Evolutionary conservation across 2,888 invertebrate genomes (phyloP), one percentile per base, ranked within the genome.

Genomic region (Melolontha melolontha): DNA sequence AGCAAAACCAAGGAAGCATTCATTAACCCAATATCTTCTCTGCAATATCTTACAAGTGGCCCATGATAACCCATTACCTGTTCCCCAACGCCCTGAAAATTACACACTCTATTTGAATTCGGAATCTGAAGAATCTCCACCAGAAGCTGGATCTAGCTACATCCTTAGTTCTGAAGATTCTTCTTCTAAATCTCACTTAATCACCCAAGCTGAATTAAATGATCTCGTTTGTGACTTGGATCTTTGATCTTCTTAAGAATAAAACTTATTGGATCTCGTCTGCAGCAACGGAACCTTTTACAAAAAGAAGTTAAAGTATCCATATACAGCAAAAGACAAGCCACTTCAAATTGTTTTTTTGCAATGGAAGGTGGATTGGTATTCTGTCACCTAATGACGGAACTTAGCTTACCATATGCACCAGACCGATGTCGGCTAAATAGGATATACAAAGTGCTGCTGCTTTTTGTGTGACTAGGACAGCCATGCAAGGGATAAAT

Each of bases 141-240:
- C 14, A 16, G 47, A 47, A 5, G 16, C 47, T 7, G 47, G 11
- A 47, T 10, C 7, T 5, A 47, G 1, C 47, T 47, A 47, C 47
- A 47, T 47, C 17, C 47, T 10, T 47, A 47, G 47, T 47, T 47
- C 47, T 47, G 47, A 47, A 5, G 47, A 47, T 44, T 44, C 44
- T 44, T 7, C 16, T 44, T 47, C 47, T 47, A 7, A 47, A 5
- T 1, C 1, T 2, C 42, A 1, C 47, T 47, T 10, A 5, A 47
- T 47, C 47, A 47, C 47, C 11, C 1, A 16, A 47, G n/a, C 1
- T 47, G 11, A 47, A 47, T 47, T 47, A 47, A 47, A 10, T 16
- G 47, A 47, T 47, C 47, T 47, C 7, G 44, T 7, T 12, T 7
- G 44, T 44, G 12, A 44, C 16, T 44, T 44, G 44, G n/a, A n/a